Evolutionary conservation across 2,113 vertebrate species (phyloP).

Genomic region (Bambusicola thoracicus): DNA sequence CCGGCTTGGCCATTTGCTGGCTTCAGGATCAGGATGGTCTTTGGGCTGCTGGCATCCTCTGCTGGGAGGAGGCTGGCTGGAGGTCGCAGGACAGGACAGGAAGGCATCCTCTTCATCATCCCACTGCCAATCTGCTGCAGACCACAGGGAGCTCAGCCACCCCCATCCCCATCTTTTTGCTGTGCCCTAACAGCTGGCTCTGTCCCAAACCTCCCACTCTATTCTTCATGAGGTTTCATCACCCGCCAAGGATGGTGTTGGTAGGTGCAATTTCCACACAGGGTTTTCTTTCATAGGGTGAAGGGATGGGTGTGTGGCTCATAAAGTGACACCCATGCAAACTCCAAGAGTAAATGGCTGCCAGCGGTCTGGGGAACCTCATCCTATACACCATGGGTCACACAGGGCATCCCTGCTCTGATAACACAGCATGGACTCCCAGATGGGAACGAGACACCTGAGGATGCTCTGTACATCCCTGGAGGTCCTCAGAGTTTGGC

Average conservation of each 20-base stretch:
- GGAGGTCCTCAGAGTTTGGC: background rate
- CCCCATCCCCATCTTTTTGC: background rate
- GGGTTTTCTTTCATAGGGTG: background rate
- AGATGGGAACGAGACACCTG: background rate
- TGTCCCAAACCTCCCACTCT: rapidly evolving
- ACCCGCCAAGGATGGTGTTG: background rate
- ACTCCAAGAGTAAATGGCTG: rapidly evolving
- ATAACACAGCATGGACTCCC: rapidly evolving
- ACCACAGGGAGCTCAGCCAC: background rate
- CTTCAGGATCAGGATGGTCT: background rate
- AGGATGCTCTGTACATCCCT: background rate
- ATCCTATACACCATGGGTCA: rapidly evolving
- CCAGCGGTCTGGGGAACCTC: rapidly evolving
- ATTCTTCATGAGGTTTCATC: background rate
- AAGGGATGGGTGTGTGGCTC: rapidly evolving
- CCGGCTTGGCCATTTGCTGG: background rate
- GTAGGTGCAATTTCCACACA: background rate
- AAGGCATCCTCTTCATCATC: background rate
- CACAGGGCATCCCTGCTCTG: rapidly evolving
- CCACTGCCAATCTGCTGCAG: background rate
- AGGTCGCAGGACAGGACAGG: background rate
- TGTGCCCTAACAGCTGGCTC: rapidly evolving
- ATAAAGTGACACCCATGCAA: background rate
- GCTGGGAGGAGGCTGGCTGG: background rate
- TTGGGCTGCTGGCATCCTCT: background rate